A percentile compares a stretch with the other conserved stretches of the same genome.
These are phyloP conservation scores for Stenichneumon culpator DNA, from an alignment of 2,888 invertebrate species.

Conservation along the genomic window DNA sequence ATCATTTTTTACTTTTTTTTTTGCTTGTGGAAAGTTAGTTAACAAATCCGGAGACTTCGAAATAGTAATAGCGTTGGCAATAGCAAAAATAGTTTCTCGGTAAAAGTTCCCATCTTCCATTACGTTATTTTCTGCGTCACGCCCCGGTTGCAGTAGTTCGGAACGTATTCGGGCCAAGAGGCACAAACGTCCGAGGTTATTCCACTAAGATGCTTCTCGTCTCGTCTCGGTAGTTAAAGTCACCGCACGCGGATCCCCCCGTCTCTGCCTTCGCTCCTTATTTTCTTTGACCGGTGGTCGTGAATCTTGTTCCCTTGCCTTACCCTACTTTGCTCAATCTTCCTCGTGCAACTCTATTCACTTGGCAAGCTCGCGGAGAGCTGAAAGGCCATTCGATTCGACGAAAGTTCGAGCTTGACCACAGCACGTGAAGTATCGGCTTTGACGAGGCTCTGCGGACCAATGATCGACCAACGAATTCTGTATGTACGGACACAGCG, in stretches of 20 bases:
- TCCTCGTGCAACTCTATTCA: not conserved
- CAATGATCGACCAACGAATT: too few relatives aligned
- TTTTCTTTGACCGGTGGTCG: not conserved
- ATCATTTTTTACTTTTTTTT: not conserved
- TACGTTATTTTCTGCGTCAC: slow-evolving; percentile 52
- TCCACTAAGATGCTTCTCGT: slow-evolving; percentile 15
- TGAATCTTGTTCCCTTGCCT: not conserved
- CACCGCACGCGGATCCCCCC: slow-evolving; percentile 9
- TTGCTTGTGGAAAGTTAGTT: not conserved
- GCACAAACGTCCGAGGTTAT: slow-evolving; percentile 13
- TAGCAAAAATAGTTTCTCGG: too few relatives aligned
- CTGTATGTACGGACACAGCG: too few relatives aligned
- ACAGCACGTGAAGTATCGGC: too few relatives aligned
- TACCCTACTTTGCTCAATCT: not conserved
- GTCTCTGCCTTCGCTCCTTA: not conserved
- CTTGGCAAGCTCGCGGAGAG: too few relatives aligned
- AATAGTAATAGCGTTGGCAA: not conserved
- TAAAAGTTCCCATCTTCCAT: slow-evolving; percentile 45
- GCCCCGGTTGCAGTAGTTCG: not conserved
- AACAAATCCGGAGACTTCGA: not conserved
- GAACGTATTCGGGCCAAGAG: slow-evolving; percentile 5
- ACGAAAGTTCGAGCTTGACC: too few relatives aligned
- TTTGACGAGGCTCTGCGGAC: too few relatives aligned
- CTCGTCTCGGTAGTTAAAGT: slow-evolving; percentile 46
- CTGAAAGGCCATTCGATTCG: too few relatives aligned